A percentile compares a stretch with the other conserved stretches of the same genome.
These are phyloP conservation scores for Sphecodes monilicornis DNA, from an alignment of 2,888 invertebrate genomes.

Conservation along the genomic window DNA sequence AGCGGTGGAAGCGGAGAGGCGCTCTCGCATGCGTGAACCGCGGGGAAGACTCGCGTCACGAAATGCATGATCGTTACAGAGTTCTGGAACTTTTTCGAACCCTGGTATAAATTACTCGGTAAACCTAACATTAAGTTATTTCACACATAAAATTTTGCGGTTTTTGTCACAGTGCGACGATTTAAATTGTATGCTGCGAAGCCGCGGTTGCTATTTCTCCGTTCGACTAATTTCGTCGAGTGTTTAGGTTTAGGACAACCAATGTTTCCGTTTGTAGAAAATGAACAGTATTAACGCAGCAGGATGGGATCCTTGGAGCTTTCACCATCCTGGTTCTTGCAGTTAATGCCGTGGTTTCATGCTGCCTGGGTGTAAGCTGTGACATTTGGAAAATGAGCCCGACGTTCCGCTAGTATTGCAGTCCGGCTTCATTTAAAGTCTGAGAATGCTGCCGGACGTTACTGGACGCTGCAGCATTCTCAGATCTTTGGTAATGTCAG, in stretches of 20 bases:
- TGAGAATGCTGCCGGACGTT: constrained; percentile 12
- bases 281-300: neutral
- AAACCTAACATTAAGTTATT: too few species aligned
- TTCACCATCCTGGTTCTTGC: constrained; percentile 14
- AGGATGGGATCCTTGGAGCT: constrained; percentile 16
- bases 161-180: too few species aligned
- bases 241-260: neutral
- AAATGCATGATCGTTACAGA: too few species aligned
- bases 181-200: neutral
- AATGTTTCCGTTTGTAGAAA: neutral
- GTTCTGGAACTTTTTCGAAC: too few species aligned
- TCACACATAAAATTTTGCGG: too few species aligned
- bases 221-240: constrained; percentile 10
- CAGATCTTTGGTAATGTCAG: neutral
- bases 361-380: constrained; percentile 10
- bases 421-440: constrained; percentile 17
- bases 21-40: too few species aligned
- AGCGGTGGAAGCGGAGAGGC: too few species aligned
- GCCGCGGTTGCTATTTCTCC: neutral
- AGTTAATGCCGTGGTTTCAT: constrained; percentile 18
- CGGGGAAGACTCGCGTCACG: too few species aligned
- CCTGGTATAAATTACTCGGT: too few species aligned
- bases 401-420: neutral
- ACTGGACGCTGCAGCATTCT: neutral
- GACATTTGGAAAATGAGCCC: constrained; percentile 29